These are phyloP conservation scores for Perccottus glenii DNA, from an alignment of 2,113 vertebrate genomes.

Conservation along the genomic window DNA sequence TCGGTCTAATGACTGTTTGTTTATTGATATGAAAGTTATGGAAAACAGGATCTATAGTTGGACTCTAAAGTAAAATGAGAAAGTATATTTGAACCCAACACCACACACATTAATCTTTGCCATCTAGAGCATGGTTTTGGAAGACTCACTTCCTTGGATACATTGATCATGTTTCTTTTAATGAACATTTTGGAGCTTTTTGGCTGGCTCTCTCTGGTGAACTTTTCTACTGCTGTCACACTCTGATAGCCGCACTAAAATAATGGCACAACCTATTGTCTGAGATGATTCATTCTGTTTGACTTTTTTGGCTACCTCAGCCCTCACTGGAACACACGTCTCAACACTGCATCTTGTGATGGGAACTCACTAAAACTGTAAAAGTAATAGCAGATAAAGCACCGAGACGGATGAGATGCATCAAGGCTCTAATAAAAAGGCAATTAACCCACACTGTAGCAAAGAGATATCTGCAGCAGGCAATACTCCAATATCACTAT, in stretches of 20 bases:
- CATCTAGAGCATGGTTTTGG: background rate
- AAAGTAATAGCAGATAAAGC: too few species aligned
- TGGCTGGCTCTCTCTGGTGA: background rate
- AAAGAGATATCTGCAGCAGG: too few species aligned
- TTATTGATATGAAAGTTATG: too few species aligned
- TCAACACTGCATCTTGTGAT: background rate
- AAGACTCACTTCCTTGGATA: background rate
- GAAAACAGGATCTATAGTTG: conserved; percentile 2
- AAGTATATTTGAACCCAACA: background rate
- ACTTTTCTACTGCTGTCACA: background rate
- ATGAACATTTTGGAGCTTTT: conserved; percentile 14
- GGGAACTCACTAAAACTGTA: too few species aligned
- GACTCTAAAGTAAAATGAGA: background rate
- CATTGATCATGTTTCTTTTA: conserved; percentile 7
- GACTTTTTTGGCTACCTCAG: conserved; percentile 1
- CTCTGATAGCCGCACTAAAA: background rate
- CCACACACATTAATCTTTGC: background rate
- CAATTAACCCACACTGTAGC: too few species aligned
- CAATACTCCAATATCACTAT: too few species aligned
- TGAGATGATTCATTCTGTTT: background rate
- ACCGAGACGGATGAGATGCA: too few species aligned
- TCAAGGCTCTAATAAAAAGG: too few species aligned
- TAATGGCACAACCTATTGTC: background rate
- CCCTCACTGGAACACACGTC: background rate
- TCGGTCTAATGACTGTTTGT: too few species aligned